Conservation (phyloP, 2,797 vertebrate genomes). For the Artibeus jamaicensis region DNA sequence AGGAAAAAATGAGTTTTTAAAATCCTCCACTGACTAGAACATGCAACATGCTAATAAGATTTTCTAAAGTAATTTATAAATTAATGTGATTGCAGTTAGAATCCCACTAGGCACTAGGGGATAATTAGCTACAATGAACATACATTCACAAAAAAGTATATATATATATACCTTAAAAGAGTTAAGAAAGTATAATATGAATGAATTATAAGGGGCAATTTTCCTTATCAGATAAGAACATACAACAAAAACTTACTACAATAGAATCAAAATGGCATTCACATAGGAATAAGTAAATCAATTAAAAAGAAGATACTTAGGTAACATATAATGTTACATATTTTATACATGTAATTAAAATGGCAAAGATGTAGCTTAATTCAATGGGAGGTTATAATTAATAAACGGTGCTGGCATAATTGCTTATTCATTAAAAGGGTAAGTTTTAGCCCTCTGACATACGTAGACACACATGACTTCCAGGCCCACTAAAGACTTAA, state of each 20-base stretch:
- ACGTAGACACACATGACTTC: background rate
- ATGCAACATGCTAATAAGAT: background rate
- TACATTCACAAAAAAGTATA: conserved; percentile 33
- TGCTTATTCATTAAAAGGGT: background rate
- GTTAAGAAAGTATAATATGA: background rate
- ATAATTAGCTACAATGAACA: conserved; percentile 28
- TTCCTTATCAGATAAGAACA: background rate
- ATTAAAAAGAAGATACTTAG: background rate
- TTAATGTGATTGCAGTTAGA: conserved; percentile 7
- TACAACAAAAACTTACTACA: background rate
- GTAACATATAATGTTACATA: background rate
- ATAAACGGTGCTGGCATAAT: background rate
- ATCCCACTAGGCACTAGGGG: background rate
- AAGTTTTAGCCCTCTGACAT: background rate
- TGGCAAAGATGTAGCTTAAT: background rate
- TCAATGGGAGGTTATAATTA: background rate
- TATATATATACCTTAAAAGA: background rate
- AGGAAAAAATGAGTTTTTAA: background rate
- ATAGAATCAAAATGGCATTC: background rate
- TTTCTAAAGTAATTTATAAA: conserved; percentile 22
- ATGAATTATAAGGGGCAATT: background rate
- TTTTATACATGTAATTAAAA: background rate
- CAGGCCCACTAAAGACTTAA: background rate
- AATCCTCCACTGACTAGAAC: background rate
- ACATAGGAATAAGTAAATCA: background rate